phyloP scores from a whole-genome alignment of 1,140 invertebrate species.

The Bathynomus jamesi region DNA sequence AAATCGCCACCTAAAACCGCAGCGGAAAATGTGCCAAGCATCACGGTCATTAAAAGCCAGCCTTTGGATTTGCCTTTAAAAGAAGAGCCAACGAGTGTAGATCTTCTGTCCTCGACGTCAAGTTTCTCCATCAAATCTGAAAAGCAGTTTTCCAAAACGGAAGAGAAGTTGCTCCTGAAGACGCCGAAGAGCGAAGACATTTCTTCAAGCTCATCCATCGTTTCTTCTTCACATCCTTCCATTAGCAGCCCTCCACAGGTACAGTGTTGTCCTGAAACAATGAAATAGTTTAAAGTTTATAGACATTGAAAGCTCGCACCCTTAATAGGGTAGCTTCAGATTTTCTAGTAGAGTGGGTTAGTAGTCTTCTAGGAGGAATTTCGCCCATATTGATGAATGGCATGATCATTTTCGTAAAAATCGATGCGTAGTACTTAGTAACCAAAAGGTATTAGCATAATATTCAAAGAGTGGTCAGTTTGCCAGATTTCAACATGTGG shows the following conservation, averaged over 20 bases:
- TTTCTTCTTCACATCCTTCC: neutral
- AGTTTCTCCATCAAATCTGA: neutral
- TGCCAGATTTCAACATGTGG: too few relatives aligned
- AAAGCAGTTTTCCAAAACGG: neutral
- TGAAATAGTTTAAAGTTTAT: too few relatives aligned
- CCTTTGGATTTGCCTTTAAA: neutral
- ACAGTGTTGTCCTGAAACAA: too few relatives aligned
- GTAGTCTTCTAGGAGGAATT: too few relatives aligned
- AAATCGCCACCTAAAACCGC: neutral
- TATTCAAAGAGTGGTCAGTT: too few relatives aligned
- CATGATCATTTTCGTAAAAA: too few relatives aligned
- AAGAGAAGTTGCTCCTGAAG: neutral
- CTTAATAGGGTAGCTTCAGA: too few relatives aligned
- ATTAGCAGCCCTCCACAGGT: constrained; percentile 12
- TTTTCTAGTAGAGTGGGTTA: too few relatives aligned
- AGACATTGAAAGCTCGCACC: too few relatives aligned
- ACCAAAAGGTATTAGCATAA: too few relatives aligned
- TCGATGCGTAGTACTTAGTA: too few relatives aligned
- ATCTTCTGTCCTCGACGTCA: neutral
- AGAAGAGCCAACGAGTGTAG: neutral
- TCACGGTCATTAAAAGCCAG: neutral
- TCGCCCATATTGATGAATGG: too few relatives aligned
- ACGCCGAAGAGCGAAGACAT: neutral
- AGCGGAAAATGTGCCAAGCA: neutral
- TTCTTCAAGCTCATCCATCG: constrained; percentile 40